Base-by-base conservation (phyloP, 2,888 invertebrate genomes). In the Spisula subtruncata region DNA sequence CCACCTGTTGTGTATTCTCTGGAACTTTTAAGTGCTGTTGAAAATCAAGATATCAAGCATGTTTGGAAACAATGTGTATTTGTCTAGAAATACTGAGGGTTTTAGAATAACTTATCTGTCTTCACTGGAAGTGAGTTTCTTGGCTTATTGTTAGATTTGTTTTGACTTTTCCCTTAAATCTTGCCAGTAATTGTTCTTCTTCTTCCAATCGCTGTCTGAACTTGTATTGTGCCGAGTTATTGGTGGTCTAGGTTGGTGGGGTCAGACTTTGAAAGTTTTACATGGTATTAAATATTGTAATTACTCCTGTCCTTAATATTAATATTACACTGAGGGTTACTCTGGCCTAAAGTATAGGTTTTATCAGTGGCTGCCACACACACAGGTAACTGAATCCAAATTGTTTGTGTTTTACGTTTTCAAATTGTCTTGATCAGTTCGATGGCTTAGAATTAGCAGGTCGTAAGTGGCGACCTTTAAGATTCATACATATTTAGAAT, bases 1-100 rank as follows among this genome's bases (percentile, higher is more conserved):
- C 81, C 71, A 85, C 80, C 80, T 85, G 85, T 60, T 60, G 35
- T 41, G 10, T 60, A 41, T 32, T 32, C 35, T 71, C 66, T 71
- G 83, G 83, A 41, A 71, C 46, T 66, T 66, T 66, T 20, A 71
- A 46, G 51, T 66, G 60, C 60, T 66, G 60, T 66, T 66, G 60
- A 66, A 66, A 66, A 12, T 66, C 60, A 5, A 51, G 60, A 66
- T 66, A 20, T 66, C 25, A 66, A 25, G 25, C 60, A 66, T 66
- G 60, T 66, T 66, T 66, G 60, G 60, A 66, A 66, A 66, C 60
- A 66, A 66, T 66, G 25, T 66, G 10, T n/a, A 66, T 66, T 66
- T 66, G 60, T 66, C n/a, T 66, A 66, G n/a, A 6, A 25, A 20
- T 66, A 41, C 4, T 41, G 41, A 8, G 41, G 41, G 10, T 25